Conservation (phyloP, 2,113 vertebrate genomes). For the Pluvianellus socialis region DNA sequence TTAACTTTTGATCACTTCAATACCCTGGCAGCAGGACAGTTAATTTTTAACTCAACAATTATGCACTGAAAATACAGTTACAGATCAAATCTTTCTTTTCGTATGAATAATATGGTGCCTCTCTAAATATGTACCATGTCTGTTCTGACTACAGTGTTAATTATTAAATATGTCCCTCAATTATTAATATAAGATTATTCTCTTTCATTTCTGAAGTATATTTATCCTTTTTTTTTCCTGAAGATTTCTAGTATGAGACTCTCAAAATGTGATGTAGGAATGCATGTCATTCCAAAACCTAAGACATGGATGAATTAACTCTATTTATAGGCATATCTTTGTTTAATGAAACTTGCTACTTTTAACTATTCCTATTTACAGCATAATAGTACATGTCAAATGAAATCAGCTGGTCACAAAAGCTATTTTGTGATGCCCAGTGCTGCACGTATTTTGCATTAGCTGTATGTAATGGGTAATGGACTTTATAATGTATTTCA, state of each 20-base stretch:
- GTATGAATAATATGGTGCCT: neutral
- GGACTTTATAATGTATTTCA: neutral
- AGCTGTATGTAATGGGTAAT: neutral
- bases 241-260: neutral
- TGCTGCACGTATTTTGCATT: neutral
- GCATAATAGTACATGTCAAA: neutral
- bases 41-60: slow-evolving; percentile 11
- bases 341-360: neutral
- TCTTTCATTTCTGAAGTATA: neutral
- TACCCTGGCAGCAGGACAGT: neutral
- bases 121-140: neutral
- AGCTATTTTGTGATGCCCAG: neutral
- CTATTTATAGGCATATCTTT: neutral
- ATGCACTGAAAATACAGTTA: neutral
- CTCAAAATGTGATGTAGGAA: neutral
- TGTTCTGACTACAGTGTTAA: neutral
- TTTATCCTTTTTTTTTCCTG: neutral
- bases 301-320: neutral
- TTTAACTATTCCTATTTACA: neutral
- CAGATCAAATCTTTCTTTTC: neutral
- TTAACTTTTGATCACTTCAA: neutral
- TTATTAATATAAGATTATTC: slow-evolving; percentile 20
- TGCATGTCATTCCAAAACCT: neutral
- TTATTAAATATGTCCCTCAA: slow-evolving; percentile 6
- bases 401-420: neutral